These are phyloP conservation scores for Rhombomys opimus DNA, from an alignment of 2,113 vertebrate species.

Conservation along the genomic window DNA sequence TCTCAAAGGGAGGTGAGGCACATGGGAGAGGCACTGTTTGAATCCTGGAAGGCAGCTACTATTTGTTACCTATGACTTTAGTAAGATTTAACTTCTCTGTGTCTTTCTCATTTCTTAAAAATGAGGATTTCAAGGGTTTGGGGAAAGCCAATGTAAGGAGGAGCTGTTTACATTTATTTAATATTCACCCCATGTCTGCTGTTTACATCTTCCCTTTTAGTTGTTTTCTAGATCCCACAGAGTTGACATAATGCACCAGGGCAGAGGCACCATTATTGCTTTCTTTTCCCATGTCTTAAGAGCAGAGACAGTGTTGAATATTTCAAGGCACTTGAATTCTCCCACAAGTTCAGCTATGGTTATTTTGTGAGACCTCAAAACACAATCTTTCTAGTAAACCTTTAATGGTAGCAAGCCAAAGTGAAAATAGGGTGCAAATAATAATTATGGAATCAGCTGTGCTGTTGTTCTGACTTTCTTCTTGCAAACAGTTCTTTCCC, in stretches of 20 bases:
- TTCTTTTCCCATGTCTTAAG: not conserved
- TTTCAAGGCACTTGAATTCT: not conserved
- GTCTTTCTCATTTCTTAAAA: not conserved
- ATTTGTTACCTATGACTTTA: not conserved
- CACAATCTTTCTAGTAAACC: not conserved
- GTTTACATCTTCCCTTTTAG: not conserved
- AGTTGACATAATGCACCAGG: not conserved
- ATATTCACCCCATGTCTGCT: not conserved
- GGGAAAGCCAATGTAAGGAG: not conserved
- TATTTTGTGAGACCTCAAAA: not conserved
- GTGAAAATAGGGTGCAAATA: not conserved
- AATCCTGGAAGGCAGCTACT: constrained; percentile 10
- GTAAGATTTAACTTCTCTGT: not conserved
- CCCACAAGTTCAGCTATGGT: not conserved
- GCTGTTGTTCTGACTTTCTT: not conserved
- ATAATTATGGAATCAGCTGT: not conserved
- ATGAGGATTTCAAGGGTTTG: not conserved
- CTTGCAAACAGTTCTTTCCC: not conserved
- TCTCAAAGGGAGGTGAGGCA: constrained; percentile 29
- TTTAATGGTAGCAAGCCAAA: not conserved
- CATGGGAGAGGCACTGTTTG: not conserved
- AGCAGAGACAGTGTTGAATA: not conserved
- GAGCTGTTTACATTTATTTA: not conserved
- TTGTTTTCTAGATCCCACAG: not conserved
- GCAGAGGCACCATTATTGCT: not conserved